A percentile compares a stretch with the other conserved stretches of the same genome.
Evolutionary conservation across 2,797 vertebrate genomes (phyloP).

Genomic region (Characodon lateralis): DNA sequence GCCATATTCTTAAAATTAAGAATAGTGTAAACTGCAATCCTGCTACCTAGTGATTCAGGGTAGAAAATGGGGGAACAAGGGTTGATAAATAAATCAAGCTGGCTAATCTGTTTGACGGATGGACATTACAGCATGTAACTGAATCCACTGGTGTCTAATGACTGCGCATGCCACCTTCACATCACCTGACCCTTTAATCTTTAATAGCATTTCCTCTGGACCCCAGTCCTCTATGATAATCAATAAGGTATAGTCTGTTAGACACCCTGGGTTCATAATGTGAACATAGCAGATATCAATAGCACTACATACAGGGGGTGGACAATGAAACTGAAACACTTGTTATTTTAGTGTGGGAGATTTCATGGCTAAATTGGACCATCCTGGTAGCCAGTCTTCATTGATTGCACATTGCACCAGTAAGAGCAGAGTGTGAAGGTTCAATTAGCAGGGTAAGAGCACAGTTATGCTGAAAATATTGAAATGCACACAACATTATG

Average conservation of each 20-base stretch:
- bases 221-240: conserved; percentile 62
- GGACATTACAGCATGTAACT: conserved; percentile 78
- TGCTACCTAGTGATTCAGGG: conserved; percentile 30
- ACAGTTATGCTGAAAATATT: too few relatives aligned
- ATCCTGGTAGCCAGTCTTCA: too few relatives aligned
- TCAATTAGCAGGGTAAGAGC: too few relatives aligned
- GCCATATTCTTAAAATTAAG: too few relatives aligned
- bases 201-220: conserved; percentile 78
- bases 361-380: too few relatives aligned
- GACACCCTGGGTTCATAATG: conserved; percentile 52
- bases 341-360: too few relatives aligned
- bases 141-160: conserved; percentile 78
- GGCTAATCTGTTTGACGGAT: conserved; percentile 80
- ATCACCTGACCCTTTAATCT: conserved; percentile 81
- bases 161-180: conserved; percentile 79
- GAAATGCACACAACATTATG: too few relatives aligned
- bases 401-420: too few relatives aligned
- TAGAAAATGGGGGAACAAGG: conserved; percentile 67
- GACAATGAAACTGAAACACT: too few relatives aligned
- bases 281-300: conserved; percentile 53
- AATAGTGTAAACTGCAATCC: conserved; percentile 30
- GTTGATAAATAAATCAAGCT: conserved; percentile 84
- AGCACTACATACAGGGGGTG: conserved; percentile 24
- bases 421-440: too few relatives aligned
- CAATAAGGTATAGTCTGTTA: conserved; percentile 69